Percentiles rank a stretch among this genome's conserved stretches.
Conservation (phyloP, 1,140 invertebrate genomes). For the Eurytemora carolleeae region DNA sequence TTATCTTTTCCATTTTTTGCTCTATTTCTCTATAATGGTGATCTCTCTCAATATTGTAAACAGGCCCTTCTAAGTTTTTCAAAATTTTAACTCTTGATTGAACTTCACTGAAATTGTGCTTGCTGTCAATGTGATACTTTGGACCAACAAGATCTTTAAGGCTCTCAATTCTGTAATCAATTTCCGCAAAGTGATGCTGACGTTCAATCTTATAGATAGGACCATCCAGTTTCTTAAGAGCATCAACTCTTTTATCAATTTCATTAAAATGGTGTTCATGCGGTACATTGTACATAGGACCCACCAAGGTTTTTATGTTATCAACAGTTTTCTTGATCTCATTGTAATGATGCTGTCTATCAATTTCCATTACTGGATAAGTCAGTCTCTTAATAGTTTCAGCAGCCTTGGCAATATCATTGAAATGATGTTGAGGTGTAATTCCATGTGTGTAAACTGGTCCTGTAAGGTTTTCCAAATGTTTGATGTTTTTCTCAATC, state of each 20-base stretch:
- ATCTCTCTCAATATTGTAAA: slow-evolving; percentile 12
- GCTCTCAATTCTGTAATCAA: slow-evolving; percentile 1
- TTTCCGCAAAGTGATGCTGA: slow-evolving; percentile 7
- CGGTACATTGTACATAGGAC: slow-evolving; percentile 11
- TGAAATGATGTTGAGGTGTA: slow-evolving; percentile 8
- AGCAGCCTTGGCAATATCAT: slow-evolving; percentile 1
- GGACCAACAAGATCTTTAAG: slow-evolving; percentile 7
- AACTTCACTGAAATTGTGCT: slow-evolving; percentile 12
- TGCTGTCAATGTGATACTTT: slow-evolving; percentile 7
- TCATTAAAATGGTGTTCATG: slow-evolving; percentile 11
- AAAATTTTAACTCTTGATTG: slow-evolving; percentile 1
- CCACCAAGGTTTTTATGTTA: slow-evolving; percentile 9
- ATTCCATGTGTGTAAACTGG: slow-evolving; percentile 10
- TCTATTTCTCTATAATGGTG: slow-evolving; percentile 7
- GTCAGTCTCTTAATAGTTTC: slow-evolving; percentile 9
- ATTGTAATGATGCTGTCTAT: slow-evolving; percentile 2
- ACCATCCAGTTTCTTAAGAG: slow-evolving; percentile 12
- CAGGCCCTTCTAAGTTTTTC: slow-evolving; percentile 1
- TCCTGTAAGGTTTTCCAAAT: slow-evolving; percentile 5
- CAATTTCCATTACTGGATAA: slow-evolving; percentile 7
- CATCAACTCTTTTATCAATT: background rate
- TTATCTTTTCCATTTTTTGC: slow-evolving; percentile 3
- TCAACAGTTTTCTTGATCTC: slow-evolving; percentile 6
- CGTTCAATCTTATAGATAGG: slow-evolving; percentile 11
- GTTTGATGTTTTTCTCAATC: slow-evolving; percentile 1